phyloP scores from a whole-genome alignment of 2,797 vertebrate species.

The Champsocephalus gunnari region DNA sequence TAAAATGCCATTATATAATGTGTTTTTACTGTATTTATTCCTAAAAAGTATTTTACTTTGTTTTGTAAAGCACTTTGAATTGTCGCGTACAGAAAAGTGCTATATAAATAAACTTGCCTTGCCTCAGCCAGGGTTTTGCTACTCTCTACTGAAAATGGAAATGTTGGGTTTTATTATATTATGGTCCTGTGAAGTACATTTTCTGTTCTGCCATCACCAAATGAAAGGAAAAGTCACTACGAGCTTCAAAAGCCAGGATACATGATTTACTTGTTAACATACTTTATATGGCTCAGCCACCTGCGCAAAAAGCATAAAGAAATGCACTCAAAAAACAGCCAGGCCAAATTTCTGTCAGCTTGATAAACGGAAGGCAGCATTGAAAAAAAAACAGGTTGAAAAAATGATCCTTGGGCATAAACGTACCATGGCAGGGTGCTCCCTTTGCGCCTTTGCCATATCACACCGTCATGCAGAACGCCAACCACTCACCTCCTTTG shows the following conservation, averaged over 20 bases:
- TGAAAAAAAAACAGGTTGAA: constrained; percentile 15
- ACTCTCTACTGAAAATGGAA: constrained; percentile 50
- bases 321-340: constrained; percentile 13
- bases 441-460: constrained; percentile 39
- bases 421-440: constrained; percentile 45
- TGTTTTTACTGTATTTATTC: too few species aligned
- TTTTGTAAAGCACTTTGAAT: too few species aligned
- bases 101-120: too few species aligned
- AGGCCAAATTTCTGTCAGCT: constrained; percentile 43
- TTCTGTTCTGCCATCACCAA: constrained; percentile 20
- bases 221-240: constrained; percentile 32
- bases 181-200: constrained; percentile 17
- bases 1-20: too few species aligned
- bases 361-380: constrained; percentile 27
- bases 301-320: constrained; percentile 30
- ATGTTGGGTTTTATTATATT: constrained; percentile 38
- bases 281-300: constrained; percentile 23
- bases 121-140: constrained; percentile 16
- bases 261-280: constrained; percentile 15
- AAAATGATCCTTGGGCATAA: constrained; percentile 38
- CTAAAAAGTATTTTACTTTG: too few species aligned
- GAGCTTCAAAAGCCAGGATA: constrained; percentile 33
- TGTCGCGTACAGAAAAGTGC: too few species aligned
- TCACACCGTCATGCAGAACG: constrained; percentile 48
- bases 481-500: constrained; percentile 35